Percentiles rank a stretch among this genome's conserved stretches.
These are phyloP conservation scores for Panagrolaimus sp. DNA, from an alignment of 1,140 invertebrate genomes.

Conservation along the genomic window DNA sequence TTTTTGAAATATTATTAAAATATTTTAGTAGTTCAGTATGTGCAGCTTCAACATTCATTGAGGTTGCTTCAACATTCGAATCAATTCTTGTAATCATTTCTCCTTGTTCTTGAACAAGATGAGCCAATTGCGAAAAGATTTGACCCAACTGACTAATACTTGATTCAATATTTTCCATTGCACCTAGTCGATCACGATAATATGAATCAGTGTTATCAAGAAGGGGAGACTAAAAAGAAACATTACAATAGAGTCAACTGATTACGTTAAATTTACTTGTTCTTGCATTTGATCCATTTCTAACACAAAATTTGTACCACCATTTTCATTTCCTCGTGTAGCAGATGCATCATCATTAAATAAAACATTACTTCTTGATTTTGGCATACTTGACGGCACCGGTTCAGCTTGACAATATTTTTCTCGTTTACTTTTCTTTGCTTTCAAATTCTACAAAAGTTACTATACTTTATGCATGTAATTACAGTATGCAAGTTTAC, in stretches of 20 bases:
- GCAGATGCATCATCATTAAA: conserved; percentile 3
- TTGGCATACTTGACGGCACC: conserved; percentile 51
- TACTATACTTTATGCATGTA: not conserved
- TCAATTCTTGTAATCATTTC: conserved; percentile 96
- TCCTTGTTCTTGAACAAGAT: conserved; percentile 94
- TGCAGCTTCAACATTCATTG: conserved; percentile 91
- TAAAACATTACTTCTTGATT: conserved; percentile 29
- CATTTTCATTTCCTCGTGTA: not conserved
- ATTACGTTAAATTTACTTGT: too few relatives aligned
- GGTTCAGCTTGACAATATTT: conserved; percentile 71
- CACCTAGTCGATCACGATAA: conserved; percentile 83
- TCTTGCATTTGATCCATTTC: not conserved
- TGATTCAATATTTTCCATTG: conserved; percentile 97
- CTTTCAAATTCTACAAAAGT: conserved; percentile 79
- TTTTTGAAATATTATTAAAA: conserved; percentile 92
- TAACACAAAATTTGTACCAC: not conserved
- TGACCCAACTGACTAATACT: conserved; percentile 96
- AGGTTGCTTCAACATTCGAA: conserved; percentile 87
- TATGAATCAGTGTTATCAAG: conserved; percentile 64
- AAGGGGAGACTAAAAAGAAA: not conserved
- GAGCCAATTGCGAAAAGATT: conserved; percentile 93
- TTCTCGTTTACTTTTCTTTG: conserved; percentile 84
- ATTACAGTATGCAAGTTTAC: conserved; percentile 60
- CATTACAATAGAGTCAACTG: too few relatives aligned
- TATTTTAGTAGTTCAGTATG: conserved; percentile 94